phyloP scores from a whole-genome alignment of 2,113 vertebrate genomes.

The Toxotes jaculatrix region DNA sequence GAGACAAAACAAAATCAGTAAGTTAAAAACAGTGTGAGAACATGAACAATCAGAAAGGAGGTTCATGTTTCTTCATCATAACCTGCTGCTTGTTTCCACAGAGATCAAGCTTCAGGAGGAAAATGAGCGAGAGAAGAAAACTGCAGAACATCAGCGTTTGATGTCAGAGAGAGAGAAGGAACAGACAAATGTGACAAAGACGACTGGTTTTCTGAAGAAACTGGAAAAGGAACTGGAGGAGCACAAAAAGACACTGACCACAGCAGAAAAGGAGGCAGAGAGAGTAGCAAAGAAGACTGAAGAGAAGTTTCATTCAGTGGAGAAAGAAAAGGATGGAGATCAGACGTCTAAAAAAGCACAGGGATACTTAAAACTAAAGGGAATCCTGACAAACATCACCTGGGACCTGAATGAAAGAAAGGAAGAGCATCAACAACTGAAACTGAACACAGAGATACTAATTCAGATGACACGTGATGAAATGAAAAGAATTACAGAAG shows the following conservation, averaged over 20 bases:
- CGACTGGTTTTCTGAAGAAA: not conserved
- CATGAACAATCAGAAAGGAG: not conserved
- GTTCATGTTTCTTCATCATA: no score
- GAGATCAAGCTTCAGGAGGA: not conserved
- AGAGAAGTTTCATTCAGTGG: not conserved
- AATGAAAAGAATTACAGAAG: accelerated
- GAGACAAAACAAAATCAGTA: not conserved
- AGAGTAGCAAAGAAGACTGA: not conserved
- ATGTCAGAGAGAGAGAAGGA: not conserved
- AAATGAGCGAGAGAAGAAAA: no score
- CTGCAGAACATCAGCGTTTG: no score
- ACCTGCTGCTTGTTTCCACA: not conserved
- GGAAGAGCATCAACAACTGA: not conserved
- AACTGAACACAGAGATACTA: accelerated
- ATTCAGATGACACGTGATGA: accelerated
- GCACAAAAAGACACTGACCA: accelerated
- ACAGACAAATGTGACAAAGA: not conserved
- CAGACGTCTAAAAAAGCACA: not conserved
- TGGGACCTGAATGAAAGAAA: not conserved
- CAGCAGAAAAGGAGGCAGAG: accelerated
- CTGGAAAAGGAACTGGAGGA: no score
- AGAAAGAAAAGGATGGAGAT: not conserved
- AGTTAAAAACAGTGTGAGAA: not conserved
- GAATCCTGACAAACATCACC: accelerated
- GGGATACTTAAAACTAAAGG: not conserved